Base-by-base conservation (phyloP, 2,113 vertebrate species). In the Oryctolagus cuniculus region DNA sequence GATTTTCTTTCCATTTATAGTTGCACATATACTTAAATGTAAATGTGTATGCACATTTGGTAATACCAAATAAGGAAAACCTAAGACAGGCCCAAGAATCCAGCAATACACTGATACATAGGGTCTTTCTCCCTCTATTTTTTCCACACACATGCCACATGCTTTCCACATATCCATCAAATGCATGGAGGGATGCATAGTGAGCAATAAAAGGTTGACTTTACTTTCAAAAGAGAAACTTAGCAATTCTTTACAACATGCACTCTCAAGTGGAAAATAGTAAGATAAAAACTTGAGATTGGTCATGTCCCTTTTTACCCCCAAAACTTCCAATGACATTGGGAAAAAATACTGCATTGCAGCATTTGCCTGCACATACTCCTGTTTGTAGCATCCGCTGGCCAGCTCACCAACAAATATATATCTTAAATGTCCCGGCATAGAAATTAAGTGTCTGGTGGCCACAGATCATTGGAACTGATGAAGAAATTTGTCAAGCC, bases 311-410 rank as follows among this genome's bases (percentile, higher is more conserved):
- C 93, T 90, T 97, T 91, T 38, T 44, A 93, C 84, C 91, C 97
- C 95, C 96, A 0, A 94, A 98, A 98, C 97, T 97, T 97, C 96
- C 96, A 98, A 97, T 98, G 98, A 98, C 98, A 98, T 97, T 98
- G 98, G 98, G 90, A 96, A 64, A 97, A 98, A 98, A 98, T 98
- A 98, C 98, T 98, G 98, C 98, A 98, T 96, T 98, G 98, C 98
- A 98, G 98, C 93, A 98, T 97, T 98, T 98, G 96, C 96, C 97
- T 98, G 96, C 94, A 97, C 97, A 97, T 93, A 93, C 0, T 96
- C 97, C 49, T 97, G 87, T 97, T 97, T 97, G 96, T 98, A 97
- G 95, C 77, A 91, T 96, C 96, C 84, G 88, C 97, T 98, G 98
- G 95, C 96, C 98, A 98, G 95, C 95, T 97, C 96, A 97, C 95